Percentiles rank a stretch among this genome's conserved stretches.
These are phyloP conservation scores for Halcyon senegalensis DNA, from an alignment of 2,113 vertebrate genomes.

Conservation along the genomic window DNA sequence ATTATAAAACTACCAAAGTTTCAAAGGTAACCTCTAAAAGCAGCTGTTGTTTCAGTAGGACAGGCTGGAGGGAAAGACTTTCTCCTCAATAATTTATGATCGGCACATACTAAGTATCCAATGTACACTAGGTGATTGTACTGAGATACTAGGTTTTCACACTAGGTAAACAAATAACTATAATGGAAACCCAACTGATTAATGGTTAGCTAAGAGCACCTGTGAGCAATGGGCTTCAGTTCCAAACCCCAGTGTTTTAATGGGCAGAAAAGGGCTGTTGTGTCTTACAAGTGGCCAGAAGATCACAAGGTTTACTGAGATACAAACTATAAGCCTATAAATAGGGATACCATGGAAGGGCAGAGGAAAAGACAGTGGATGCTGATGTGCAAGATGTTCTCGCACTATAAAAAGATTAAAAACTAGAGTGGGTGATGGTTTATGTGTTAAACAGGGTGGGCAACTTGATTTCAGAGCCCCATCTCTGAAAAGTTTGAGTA, in stretches of 20 bases:
- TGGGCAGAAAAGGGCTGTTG: background rate
- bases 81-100: conserved; percentile 43
- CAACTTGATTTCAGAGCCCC: background rate
- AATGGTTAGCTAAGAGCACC: conserved; percentile 1
- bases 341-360: background rate
- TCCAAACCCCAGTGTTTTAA: background rate
- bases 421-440: background rate
- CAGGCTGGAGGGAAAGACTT: conserved; percentile 4
- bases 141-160: conserved; percentile 65
- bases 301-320: background rate
- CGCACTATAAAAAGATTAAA: background rate
- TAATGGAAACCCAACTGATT: conserved; percentile 40
- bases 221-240: background rate
- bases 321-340: background rate
- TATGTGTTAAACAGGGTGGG: background rate
- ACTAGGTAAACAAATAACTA: conserved; percentile 53
- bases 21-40: conserved; percentile 10
- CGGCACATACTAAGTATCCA: conserved; percentile 28
- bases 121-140: background rate
- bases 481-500: background rate
- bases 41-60: background rate
- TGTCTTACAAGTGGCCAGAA: background rate
- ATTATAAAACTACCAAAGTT: background rate
- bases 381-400: background rate
- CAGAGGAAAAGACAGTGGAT: background rate